These are phyloP conservation scores for Salvelinus fontinalis DNA, from an alignment of 2,113 vertebrate species.

Conservation along the genomic window DNA sequence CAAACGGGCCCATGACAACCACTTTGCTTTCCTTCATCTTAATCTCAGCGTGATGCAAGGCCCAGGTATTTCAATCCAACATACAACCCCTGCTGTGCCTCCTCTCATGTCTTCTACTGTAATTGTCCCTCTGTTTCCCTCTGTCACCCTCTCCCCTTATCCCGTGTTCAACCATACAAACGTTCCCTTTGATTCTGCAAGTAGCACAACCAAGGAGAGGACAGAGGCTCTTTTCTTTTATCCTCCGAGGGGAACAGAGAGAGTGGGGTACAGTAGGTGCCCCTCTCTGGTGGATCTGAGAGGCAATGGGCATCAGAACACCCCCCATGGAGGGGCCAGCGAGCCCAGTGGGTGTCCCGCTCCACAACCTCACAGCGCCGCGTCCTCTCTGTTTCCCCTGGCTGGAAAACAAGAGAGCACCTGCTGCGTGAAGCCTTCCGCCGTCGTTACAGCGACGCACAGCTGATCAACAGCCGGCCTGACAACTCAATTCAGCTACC, in stretches of 20 bases:
- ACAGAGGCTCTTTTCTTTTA: not conserved
- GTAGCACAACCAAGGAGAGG: not conserved
- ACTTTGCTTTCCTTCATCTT: not conserved
- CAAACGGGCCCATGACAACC: not conserved
- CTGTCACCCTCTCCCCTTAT: slow-evolving; percentile 4
- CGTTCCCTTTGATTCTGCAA: not conserved
- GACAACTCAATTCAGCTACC: slow-evolving; percentile 78
- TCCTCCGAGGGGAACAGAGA: not conserved
- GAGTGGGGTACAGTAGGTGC: no score
- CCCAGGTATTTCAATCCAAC: slow-evolving; percentile 4
- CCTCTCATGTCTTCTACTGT: slow-evolving; percentile 13
- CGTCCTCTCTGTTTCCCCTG: not conserved
- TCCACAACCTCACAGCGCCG: no score
- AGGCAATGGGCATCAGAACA: not conserved
- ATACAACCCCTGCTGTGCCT: not conserved
- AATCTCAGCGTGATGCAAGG: not conserved
- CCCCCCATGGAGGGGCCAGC: not conserved
- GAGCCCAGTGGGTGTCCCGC: not conserved
- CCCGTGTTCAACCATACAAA: not conserved
- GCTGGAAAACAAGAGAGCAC: slow-evolving; percentile 76
- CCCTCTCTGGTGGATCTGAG: not conserved
- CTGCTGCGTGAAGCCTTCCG: slow-evolving; percentile 65
- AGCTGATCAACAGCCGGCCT: slow-evolving; percentile 69
- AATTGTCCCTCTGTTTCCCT: not conserved
- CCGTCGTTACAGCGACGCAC: slow-evolving; percentile 67